A percentile compares a stretch with the other conserved stretches of the same genome.
Evolutionary conservation across 2,888 invertebrate genomes (phyloP).

Genomic region (Cheilosia grossa): DNA sequence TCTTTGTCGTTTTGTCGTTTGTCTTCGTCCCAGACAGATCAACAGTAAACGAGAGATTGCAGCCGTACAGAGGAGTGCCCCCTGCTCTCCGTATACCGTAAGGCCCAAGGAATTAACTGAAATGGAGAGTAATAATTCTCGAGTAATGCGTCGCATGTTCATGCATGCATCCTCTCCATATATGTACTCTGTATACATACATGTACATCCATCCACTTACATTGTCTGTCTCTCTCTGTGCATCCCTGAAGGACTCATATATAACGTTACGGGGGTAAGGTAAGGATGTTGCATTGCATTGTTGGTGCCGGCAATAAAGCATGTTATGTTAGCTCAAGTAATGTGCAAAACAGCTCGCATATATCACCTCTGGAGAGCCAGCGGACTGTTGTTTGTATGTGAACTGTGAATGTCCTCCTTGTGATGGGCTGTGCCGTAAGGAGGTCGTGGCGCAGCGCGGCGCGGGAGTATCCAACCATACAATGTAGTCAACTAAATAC

Average conservation of each 20-base stretch:
- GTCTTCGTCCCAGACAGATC: constrained; percentile 53
- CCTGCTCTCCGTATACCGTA: neutral
- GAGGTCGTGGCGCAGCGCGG: neutral
- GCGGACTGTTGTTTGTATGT: constrained; percentile 39
- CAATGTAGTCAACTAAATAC: constrained; percentile 59
- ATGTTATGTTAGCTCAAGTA: constrained; percentile 74
- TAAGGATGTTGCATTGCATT: constrained; percentile 53
- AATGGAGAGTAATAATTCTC: constrained; percentile 74
- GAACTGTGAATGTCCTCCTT: constrained; percentile 41
- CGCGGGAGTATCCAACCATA: constrained; percentile 27
- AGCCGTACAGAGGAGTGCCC: neutral
- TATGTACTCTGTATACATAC: neutral
- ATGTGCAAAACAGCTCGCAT: constrained; percentile 73
- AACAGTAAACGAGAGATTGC: constrained; percentile 48
- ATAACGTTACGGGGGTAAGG: constrained; percentile 23
- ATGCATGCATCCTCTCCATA: constrained; percentile 35
- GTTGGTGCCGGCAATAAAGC: constrained; percentile 70
- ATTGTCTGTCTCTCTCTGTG: constrained; percentile 5
- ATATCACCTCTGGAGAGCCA: constrained; percentile 70
- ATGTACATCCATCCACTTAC: constrained; percentile 25
- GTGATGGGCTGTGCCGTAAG: neutral
- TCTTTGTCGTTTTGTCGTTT: neutral
- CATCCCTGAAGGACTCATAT: constrained; percentile 53
- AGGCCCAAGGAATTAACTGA: constrained; percentile 68
- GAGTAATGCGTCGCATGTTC: constrained; percentile 67